Evolutionary conservation across 2,888 invertebrate genomes (phyloP).

Genomic region (Callyntrura guangdongensis): DNA sequence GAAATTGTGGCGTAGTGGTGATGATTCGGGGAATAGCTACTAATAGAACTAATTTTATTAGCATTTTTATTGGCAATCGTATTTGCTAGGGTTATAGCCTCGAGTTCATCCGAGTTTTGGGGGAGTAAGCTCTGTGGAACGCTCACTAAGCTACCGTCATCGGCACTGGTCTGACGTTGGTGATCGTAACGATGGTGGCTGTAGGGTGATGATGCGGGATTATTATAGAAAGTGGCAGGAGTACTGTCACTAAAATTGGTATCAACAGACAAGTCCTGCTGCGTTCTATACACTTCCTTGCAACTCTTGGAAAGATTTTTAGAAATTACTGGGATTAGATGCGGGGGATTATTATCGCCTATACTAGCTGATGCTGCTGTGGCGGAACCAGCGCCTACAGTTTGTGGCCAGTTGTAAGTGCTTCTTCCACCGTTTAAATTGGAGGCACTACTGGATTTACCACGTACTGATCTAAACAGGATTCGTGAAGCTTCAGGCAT

Average conservation of each 20-base stretch:
- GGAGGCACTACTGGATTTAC: slow-evolving; percentile 76
- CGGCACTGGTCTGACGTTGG: neutral
- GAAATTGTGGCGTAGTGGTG: slow-evolving; percentile 70
- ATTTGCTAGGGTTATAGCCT: slow-evolving; percentile 81
- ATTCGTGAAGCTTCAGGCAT: slow-evolving; percentile 84
- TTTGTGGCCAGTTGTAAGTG: slow-evolving; percentile 47
- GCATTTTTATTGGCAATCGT: slow-evolving; percentile 82
- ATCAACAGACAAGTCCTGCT: slow-evolving; percentile 70
- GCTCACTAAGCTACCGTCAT: slow-evolving; percentile 47
- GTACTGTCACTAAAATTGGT: slow-evolving; percentile 53
- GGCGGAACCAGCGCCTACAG: slow-evolving; percentile 5
- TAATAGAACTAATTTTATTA: slow-evolving; percentile 81
- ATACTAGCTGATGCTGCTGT: slow-evolving; percentile 8
- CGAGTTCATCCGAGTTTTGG: slow-evolving; percentile 76
- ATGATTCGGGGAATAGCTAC: slow-evolving; percentile 71
- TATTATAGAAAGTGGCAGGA: slow-evolving; percentile 18
- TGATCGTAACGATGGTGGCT: slow-evolving; percentile 37
- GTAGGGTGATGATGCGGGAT: slow-evolving; percentile 56
- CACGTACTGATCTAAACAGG: slow-evolving; percentile 83
- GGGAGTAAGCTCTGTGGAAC: slow-evolving; percentile 73
- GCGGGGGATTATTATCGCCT: slow-evolving; percentile 60
- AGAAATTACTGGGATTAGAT: slow-evolving; percentile 60
- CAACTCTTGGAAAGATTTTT: slow-evolving; percentile 67
- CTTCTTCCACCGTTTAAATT: slow-evolving; percentile 25
- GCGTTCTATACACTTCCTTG: slow-evolving; percentile 68